Percentiles rank a stretch among this genome's conserved stretches.
phyloP scores from a whole-genome alignment of 2,113 vertebrate genomes.

The Chaetodon trifascialis region DNA sequence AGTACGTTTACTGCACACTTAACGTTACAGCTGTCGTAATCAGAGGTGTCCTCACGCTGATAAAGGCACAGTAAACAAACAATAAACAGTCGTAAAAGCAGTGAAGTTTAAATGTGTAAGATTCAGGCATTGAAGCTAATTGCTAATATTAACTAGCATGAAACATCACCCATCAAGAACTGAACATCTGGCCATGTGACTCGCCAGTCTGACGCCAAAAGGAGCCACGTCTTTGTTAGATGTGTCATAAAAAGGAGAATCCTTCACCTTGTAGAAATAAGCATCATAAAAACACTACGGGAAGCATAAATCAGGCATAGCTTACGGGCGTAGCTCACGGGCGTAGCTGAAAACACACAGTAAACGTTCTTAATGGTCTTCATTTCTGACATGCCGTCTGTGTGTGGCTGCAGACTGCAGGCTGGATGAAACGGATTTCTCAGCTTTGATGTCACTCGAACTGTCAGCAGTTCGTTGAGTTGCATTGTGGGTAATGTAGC shows the following conservation, averaged over 20 bases:
- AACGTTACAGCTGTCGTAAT: not conserved
- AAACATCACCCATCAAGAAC: not conserved
- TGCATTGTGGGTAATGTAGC: constrained; percentile 17
- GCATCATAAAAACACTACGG: not conserved
- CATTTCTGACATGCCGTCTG: not conserved
- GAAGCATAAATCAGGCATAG: not conserved
- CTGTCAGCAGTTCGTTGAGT: too few relatives aligned
- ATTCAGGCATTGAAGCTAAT: not conserved
- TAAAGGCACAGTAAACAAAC: not conserved
- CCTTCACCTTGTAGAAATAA: not conserved
- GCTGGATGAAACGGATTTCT: too few relatives aligned
- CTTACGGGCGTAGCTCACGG: too few relatives aligned
- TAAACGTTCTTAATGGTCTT: not conserved
- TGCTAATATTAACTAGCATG: not conserved
- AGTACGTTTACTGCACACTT: constrained; percentile 80
- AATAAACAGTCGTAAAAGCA: not conserved
- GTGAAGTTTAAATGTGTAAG: not conserved
- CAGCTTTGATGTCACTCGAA: too few relatives aligned
- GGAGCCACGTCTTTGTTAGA: too few relatives aligned
- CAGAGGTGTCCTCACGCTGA: not conserved
- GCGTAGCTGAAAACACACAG: too few relatives aligned
- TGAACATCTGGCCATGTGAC: not conserved
- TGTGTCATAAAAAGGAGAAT: not conserved
- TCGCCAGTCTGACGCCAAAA: too few relatives aligned
- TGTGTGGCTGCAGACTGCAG: not conserved